Evolutionary conservation across 2,797 vertebrate species (phyloP), one percentile per base, ranked within the genome.

Genomic region (Alauda arvensis): DNA sequence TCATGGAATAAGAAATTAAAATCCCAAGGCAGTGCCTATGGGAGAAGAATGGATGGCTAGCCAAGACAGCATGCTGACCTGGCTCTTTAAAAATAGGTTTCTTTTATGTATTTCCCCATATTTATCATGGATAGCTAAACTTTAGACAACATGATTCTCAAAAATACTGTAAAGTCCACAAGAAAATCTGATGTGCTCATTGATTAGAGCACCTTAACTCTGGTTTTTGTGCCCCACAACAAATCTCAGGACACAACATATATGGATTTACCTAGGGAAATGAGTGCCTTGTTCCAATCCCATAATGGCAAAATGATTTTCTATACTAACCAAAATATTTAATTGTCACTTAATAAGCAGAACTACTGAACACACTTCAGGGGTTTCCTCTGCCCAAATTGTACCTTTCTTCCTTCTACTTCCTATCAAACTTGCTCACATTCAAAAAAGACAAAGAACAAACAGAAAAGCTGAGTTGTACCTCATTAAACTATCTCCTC

Each of bases 101-200:
- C 11, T 17, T 83, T 86, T 74, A 75, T 80, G 45, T 63, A 87
- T 45, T 69, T 93, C 65, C 84, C 26, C 5, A 26, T 53, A 93
- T 93, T 95, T 95, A 95, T 68, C 78, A 83, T 66, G 80, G 77
- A 63, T 69, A 89, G 74, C 26, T 92, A 87, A 90, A 87, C 60
- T 90, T 79, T 66, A 92, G 45, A 92, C 88, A 84, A 83, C 48
- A 66, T 3, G 26, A 90, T 83, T 95, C 93, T 92, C 69, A 87
- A 95, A 94, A 94, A 92, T 61, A 93, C 77, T 70, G 75, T 89
- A 69, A 85, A 93, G 83, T 77, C 78, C 85, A 88, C 60, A 91
- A 85, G 60, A 95, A 95, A 95, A 89, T 69, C 39, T 48, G 34
- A 66, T 49, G 57, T 59, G 68, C 60, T 87, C 81, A 80, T 57